These are phyloP conservation scores for Corydoras maculifer DNA, from an alignment of 2,113 vertebrate species.

Conservation along the genomic window DNA sequence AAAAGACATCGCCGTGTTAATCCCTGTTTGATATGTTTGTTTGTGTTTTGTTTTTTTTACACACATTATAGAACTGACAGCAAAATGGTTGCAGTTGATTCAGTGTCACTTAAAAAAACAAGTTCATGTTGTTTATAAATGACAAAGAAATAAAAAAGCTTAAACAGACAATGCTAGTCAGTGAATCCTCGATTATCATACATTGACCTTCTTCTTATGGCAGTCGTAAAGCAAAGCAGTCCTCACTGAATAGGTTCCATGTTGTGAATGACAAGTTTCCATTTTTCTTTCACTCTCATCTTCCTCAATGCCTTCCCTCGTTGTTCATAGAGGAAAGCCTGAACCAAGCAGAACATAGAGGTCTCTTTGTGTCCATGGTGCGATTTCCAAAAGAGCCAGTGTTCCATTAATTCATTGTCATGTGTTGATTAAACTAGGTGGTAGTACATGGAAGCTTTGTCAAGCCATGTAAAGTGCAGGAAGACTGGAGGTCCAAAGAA, in stretches of 20 bases:
- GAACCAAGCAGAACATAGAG: slow-evolving; percentile 26
- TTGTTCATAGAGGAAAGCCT: too few relatives aligned
- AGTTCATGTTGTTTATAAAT: slow-evolving; percentile 30
- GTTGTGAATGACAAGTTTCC: too few relatives aligned
- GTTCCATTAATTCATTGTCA: slow-evolving; percentile 6
- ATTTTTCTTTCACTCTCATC: too few relatives aligned
- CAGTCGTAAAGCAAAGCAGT: background rate
- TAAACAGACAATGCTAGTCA: slow-evolving; percentile 14
- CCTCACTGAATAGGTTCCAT: too few relatives aligned
- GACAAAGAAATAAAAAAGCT: slow-evolving; percentile 29
- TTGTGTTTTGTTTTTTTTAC: slow-evolving; percentile 22
- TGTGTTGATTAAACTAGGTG: slow-evolving; percentile 27
- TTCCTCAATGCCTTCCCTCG: too few relatives aligned
- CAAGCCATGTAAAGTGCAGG: slow-evolving; percentile 6
- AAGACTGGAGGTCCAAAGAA: slow-evolving; percentile 28
- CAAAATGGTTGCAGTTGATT: slow-evolving; percentile 19
- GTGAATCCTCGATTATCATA: slow-evolving; percentile 14
- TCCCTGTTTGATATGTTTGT: slow-evolving; percentile 19
- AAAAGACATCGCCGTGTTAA: slow-evolving; percentile 2
- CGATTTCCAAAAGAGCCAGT: slow-evolving; percentile 9
- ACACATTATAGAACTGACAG: background rate
- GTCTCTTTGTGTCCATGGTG: slow-evolving; percentile 13
- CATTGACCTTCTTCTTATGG: slow-evolving; percentile 12
- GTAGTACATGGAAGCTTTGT: slow-evolving; percentile 18
- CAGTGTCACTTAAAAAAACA: slow-evolving; percentile 17